Evolutionary conservation across 2,113 vertebrate species (phyloP), one percentile per base, ranked within the genome.

Genomic region (Nibea albiflora): DNA sequence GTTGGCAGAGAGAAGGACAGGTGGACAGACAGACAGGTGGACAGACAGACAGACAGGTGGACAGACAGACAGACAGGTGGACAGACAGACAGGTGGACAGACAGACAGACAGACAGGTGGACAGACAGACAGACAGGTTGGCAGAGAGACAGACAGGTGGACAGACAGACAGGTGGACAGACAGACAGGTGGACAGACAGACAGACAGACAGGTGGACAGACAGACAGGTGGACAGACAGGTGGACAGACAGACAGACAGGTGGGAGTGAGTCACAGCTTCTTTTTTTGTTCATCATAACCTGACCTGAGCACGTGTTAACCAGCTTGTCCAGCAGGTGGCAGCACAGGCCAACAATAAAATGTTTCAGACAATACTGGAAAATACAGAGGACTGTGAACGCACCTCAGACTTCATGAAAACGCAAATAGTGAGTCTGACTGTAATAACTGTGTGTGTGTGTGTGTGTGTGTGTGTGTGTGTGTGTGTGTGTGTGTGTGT

Each of bases 281-380:
- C 28, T 31, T 1, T 31, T 31, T 4, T 31, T 5, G 31, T 31
- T 31, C 31, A 26, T 26, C 24, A 26, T 26, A 26, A 26, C 1
- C 24, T 26, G 31, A 28, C 28, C 28, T 28, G 28, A 28, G 4
- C 3, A 28, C 31, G 5, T 31, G 31, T 31, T 6, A 31, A 6
- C 28, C 31, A 31, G 31, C 31, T 31, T 5, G 5, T 5, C 76
- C 82, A 84, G 70, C 71, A 84, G 82, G 71, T 42, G 82, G 76
- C 71, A 84, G 71, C 70, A 79, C 35, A 64, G 22, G 2, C 10
- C 57, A 8, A 62, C 28, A 24, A 42, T 20, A 12, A 31, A 1
- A 24, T 5, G 5, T 61, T 22, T 46, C 62, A 42, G 35, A 15
- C 12, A 31, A 5, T 6, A 31, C 24, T 31, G 46, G 11, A 3